Conservation (phyloP, 2,888 invertebrate species). For the Mongoloraphidia duomilia region DNA sequence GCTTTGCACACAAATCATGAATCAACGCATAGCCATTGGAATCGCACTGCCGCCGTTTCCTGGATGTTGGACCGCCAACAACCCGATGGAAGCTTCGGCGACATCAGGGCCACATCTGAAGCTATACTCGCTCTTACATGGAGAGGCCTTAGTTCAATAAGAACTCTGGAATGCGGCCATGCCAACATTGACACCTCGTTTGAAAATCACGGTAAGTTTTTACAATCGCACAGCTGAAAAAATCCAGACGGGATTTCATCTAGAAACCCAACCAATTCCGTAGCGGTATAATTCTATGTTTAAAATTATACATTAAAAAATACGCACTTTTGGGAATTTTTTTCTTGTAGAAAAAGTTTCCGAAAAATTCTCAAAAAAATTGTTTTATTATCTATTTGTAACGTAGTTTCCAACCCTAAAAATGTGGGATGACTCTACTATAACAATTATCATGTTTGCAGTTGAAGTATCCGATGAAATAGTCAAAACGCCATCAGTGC, state of each 20-base stretch:
- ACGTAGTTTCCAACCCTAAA: too few relatives aligned
- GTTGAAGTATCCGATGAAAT: conserved; percentile 20
- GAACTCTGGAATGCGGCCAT: conserved; percentile 36
- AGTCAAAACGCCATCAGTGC: conserved; percentile 23
- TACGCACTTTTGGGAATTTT: too few relatives aligned
- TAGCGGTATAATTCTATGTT: too few relatives aligned
- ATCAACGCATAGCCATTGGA: conserved; percentile 55
- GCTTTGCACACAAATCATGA: conserved; percentile 66
- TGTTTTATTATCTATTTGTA: too few relatives aligned
- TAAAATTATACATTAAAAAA: too few relatives aligned
- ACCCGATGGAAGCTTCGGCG: conserved; percentile 66
- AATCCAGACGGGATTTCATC: too few relatives aligned
- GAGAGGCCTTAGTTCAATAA: conserved; percentile 54
- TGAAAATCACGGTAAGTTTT: conserved; percentile 33
- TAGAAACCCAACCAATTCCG: background rate
- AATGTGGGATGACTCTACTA: background rate
- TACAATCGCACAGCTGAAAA: background rate
- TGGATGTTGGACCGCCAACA: conserved; percentile 62
- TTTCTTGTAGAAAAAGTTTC: too few relatives aligned
- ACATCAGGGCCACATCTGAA: conserved; percentile 59
- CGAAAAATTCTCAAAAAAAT: too few relatives aligned
- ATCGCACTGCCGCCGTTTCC: conserved; percentile 57
- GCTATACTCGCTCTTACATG: conserved; percentile 64
- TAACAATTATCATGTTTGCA: background rate
- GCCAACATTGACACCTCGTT: conserved; percentile 21